Base-by-base conservation (phyloP, 2,888 invertebrate species). In the Scaptomyza flava region DNA sequence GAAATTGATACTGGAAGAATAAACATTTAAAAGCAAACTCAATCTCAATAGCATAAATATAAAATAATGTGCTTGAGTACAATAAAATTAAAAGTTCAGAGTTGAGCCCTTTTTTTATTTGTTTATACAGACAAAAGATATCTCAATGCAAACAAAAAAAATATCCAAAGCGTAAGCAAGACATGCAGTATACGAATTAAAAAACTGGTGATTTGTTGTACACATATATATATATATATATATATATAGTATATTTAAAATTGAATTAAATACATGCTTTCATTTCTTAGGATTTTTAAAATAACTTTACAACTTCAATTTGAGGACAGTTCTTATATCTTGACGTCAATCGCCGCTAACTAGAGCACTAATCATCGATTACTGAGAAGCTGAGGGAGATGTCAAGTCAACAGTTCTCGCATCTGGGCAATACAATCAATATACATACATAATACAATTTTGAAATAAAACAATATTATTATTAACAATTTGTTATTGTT, bases 401-500 rank as follows among this genome's bases (percentile, higher is more conserved):
- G 38, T 17, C 17, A 41, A 8, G 36, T 8, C 41, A 41, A 41
- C 41, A 17, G 41, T 41, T 17, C 14, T 41, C 38, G 14, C 14
- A 14, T 41, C 17, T 41, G 14, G 9, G 6, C 17, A 47, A 17
- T 7, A 4, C n/a, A 36, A n/a, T 2, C n/a, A n/a, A n/a, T n/a
- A n/a, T n/a, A n/a, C n/a, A 27, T 23, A 23, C 20, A 38, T 33
- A 47, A n/a, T 33, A 41, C 34, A 59, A 45, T 46, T 17, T 34
- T 20, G 2, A 61, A 46, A 64, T 46, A 46, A 41, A 27, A 20
- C 31, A 33, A 51, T 20, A 46, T 33, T 48, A 64, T 43, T 65
- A 70, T 70, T 34, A 69, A 69, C 69, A 70, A 31, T 23, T 11
- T 64, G 31, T 68, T 50, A 7, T 50, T 51, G n/a, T 23, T 11